Conservation (phyloP, 2,888 invertebrate genomes). For the Melipona bicolor region DNA sequence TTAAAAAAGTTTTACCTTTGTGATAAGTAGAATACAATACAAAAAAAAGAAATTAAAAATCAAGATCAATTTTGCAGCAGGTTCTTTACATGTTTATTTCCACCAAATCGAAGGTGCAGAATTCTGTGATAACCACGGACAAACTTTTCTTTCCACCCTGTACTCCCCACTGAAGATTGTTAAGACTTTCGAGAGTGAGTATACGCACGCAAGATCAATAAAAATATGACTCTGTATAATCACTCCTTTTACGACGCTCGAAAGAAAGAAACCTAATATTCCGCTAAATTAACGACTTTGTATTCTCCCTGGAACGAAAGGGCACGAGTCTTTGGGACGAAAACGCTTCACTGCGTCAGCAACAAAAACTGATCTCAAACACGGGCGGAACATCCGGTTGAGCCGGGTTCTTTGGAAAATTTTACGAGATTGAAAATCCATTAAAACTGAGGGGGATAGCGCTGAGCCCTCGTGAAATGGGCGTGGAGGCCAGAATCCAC, state of each 20-base stretch:
- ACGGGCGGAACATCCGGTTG: neutral
- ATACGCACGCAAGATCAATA: no score
- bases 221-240: no score
- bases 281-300: neutral
- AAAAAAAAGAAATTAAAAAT: no score
- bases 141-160: no score
- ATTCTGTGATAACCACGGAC: no score
- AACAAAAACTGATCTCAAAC: neutral
- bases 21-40: no score
- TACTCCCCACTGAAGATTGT: no score
- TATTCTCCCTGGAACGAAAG: neutral
- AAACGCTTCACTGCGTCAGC: neutral
- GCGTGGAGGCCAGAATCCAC: neutral
- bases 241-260: neutral
- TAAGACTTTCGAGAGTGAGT: no score
- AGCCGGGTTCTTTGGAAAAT: constrained; percentile 12
- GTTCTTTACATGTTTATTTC: no score
- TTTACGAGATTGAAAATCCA: constrained; percentile 35
- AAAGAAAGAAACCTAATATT: neutral
- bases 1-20: no score
- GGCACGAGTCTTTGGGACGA: neutral
- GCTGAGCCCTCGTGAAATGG: constrained; percentile 16
- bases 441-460: constrained; percentile 46
- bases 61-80: no score
- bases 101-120: no score